phyloP scores from a whole-genome alignment of 2,888 invertebrate species.

The Unio pictorum region DNA sequence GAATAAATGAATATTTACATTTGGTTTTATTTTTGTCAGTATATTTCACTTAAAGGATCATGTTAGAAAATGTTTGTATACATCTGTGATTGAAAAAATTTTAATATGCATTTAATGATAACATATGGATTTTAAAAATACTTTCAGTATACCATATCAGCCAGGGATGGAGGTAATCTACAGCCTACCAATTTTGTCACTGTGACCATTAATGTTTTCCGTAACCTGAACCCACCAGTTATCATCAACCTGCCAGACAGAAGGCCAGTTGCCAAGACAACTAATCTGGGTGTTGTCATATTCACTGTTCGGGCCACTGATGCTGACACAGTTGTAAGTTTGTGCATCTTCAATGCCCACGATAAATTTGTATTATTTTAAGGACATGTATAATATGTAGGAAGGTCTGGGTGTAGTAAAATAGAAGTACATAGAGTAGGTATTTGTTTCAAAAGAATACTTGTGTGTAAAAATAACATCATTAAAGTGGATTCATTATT shows the following conservation, averaged over 20 bases:
- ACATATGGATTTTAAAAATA: not conserved
- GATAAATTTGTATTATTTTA: not conserved
- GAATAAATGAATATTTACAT: too few relatives aligned
- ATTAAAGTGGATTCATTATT: too few relatives aligned
- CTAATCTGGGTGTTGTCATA: constrained; percentile 30
- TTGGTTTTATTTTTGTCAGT: too few relatives aligned
- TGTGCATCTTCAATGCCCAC: not conserved
- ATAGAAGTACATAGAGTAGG: too few relatives aligned
- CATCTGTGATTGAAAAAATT: too few relatives aligned
- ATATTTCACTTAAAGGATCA: too few relatives aligned
- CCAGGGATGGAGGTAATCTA: constrained; percentile 57
- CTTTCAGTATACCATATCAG: constrained; percentile 45
- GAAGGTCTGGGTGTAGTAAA: too few relatives aligned
- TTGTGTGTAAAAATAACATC: not conserved
- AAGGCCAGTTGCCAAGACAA: constrained; percentile 38
- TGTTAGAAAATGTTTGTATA: too few relatives aligned
- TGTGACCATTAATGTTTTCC: constrained; percentile 43
- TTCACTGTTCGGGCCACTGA: constrained; percentile 48
- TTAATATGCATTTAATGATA: too few relatives aligned
- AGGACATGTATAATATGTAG: not conserved
- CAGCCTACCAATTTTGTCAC: constrained; percentile 27
- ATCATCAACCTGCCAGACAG: constrained; percentile 20
- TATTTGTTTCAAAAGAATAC: not conserved
- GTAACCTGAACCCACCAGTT: constrained; percentile 48
- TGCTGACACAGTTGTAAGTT: constrained; percentile 38